Evolutionary conservation across 1,140 invertebrate genomes (phyloP).

Genomic region (Ctenoplectra terminalis): DNA sequence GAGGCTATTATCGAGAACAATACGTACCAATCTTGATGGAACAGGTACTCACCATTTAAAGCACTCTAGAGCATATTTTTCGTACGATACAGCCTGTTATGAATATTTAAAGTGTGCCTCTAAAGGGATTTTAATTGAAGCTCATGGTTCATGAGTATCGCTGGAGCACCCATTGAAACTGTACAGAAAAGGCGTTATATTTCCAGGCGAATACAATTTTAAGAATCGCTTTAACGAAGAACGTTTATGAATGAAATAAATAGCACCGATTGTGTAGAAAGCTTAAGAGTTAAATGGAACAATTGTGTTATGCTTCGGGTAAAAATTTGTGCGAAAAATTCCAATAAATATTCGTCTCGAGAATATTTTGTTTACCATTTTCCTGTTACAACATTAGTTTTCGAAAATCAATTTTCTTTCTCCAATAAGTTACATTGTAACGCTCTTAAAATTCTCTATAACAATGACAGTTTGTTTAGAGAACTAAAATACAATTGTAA

Average conservation of each 20-base stretch:
- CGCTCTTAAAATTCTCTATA: too few species aligned
- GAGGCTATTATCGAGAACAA: not conserved
- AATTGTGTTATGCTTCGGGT: not conserved
- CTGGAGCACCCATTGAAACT: slow-evolving; percentile 18
- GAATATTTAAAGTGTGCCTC: slow-evolving; percentile 17
- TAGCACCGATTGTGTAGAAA: not conserved
- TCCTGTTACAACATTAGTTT: too few species aligned
- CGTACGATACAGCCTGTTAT: slow-evolving; percentile 1
- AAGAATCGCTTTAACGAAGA: slow-evolving; percentile 1
- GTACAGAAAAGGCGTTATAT: slow-evolving; percentile 17
- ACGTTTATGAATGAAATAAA: not conserved
- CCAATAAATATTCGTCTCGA: not conserved
- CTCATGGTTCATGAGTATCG: not conserved
- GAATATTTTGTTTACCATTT: too few species aligned
- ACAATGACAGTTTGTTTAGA: too few species aligned
- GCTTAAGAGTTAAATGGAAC: not conserved
- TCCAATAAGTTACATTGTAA: too few species aligned
- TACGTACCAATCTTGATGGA: not conserved
- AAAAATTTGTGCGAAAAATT: not conserved
- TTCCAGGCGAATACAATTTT: slow-evolving; percentile 7
- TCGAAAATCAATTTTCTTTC: too few species aligned
- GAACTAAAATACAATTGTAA: too few species aligned
- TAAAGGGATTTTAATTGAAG: slow-evolving; percentile 20
- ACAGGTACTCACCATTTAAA: not conserved
- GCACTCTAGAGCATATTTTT: slow-evolving; percentile 11